Percentiles rank a stretch among this genome's conserved stretches.
These are phyloP conservation scores for Polymixis flavicincta DNA, from an alignment of 2,888 invertebrate species.

Conservation along the genomic window DNA sequence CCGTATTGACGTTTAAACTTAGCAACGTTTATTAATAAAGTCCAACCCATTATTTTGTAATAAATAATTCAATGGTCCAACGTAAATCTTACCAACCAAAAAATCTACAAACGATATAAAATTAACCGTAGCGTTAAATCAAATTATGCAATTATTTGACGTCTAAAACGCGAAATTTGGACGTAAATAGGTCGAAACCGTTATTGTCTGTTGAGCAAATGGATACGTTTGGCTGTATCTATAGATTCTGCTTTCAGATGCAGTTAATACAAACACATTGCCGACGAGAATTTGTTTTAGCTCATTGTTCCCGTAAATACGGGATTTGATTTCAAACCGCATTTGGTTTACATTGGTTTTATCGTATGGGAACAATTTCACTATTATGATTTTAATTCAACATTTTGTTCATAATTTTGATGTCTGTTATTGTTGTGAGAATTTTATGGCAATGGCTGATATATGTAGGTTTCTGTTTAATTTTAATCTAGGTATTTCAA, in stretches of 20 bases:
- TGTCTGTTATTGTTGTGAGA: neutral
- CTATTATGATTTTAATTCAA: conserved; percentile 50
- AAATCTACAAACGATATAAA: no score
- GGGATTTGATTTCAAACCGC: conserved; percentile 59
- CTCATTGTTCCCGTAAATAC: conserved; percentile 60
- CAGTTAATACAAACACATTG: conserved; percentile 64
- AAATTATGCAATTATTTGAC: neutral
- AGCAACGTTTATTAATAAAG: no score
- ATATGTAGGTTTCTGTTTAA: neutral
- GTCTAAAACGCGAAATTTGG: conserved; percentile 13
- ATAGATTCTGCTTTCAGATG: conserved; percentile 63
- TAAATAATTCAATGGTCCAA: no score
- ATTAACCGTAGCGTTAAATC: no score
- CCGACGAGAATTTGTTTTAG: conserved; percentile 67
- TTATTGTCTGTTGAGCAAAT: conserved; percentile 67
- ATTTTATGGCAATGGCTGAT: neutral
- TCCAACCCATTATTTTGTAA: no score
- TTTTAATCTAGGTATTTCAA: neutral
- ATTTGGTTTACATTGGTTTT: conserved; percentile 50
- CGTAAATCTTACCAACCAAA: no score
- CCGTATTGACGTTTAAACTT: no score
- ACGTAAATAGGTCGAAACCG: conserved; percentile 44
- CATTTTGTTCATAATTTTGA: conserved; percentile 29
- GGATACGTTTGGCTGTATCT: conserved; percentile 60
- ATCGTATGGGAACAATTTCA: conserved; percentile 45